These are phyloP conservation scores for Zele albiditarsus DNA, from an alignment of 2,888 invertebrate species.

Conservation along the genomic window DNA sequence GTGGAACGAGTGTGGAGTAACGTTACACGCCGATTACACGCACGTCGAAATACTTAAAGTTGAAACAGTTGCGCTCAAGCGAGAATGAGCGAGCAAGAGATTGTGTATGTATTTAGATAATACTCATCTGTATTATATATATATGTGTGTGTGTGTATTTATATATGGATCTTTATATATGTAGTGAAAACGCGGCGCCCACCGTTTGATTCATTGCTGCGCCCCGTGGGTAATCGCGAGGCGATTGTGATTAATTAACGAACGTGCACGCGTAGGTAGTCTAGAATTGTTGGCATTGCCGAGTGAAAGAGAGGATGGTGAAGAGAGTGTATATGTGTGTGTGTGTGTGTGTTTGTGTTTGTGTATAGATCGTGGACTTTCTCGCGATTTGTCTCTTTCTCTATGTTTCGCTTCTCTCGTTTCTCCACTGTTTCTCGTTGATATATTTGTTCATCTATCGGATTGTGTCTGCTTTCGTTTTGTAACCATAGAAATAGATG, in stretches of 20 bases:
- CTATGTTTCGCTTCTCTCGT: slow-evolving; percentile 31
- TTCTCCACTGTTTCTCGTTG: neutral
- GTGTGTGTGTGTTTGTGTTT: too few relatives aligned
- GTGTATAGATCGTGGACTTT: slow-evolving; percentile 31
- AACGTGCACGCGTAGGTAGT: slow-evolving; percentile 42
- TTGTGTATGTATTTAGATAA: neutral
- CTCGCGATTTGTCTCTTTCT: slow-evolving; percentile 4
- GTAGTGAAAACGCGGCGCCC: slow-evolving; percentile 15
- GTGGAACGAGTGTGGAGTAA: slow-evolving; percentile 35
- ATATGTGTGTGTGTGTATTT: neutral
- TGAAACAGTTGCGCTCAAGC: slow-evolving; percentile 9
- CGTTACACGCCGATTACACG: slow-evolving; percentile 35
- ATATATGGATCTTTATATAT: neutral
- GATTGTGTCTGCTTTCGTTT: neutral
- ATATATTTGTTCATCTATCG: neutral
- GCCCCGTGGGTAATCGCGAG: slow-evolving; percentile 44
- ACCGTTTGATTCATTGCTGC: slow-evolving; percentile 43
- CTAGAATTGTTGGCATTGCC: slow-evolving; percentile 34
- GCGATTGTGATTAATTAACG: slow-evolving; percentile 46
- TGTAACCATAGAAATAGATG: neutral
- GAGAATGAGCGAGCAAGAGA: slow-evolving; percentile 24
- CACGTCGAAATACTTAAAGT: slow-evolving; percentile 28
- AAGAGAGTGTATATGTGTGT: slow-evolving; percentile 39
- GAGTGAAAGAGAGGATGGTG: neutral
- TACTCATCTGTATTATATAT: neutral